phyloP scores from a whole-genome alignment of 2,113 vertebrate genomes.

The Eudorcas thomsonii region DNA sequence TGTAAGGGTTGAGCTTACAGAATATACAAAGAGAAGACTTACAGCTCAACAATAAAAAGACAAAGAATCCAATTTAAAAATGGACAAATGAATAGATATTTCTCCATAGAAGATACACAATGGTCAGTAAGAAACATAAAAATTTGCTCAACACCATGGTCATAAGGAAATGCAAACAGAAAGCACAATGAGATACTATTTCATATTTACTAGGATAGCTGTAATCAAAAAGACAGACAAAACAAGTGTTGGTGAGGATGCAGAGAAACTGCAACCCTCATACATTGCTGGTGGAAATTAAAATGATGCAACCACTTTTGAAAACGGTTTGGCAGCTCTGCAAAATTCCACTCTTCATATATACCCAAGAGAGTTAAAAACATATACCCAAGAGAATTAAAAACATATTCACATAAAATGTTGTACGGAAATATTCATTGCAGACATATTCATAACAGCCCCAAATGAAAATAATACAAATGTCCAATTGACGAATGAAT shows the following conservation, averaged over 20 bases:
- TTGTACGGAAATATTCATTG: neutral
- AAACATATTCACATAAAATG: neutral
- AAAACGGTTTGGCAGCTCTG: neutral
- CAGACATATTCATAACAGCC: neutral
- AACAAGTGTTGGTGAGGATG: neutral
- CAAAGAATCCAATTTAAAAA: neutral
- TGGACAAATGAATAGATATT: neutral
- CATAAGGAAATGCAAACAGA: neutral
- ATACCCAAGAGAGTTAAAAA: neutral
- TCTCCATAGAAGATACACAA: neutral
- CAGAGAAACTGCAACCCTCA: neutral
- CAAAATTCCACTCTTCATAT: neutral
- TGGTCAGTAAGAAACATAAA: neutral
- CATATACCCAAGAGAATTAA: neutral
- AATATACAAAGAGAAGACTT: neutral
- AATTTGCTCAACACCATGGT: neutral
- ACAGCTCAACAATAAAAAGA: neutral
- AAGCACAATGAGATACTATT: neutral
- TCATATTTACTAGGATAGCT: neutral
- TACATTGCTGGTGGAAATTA: neutral
- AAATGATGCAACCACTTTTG: neutral
- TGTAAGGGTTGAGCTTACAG: neutral
- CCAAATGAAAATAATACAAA: neutral
- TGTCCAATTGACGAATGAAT: neutral
- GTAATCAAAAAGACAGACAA: neutral